phyloP scores from a whole-genome alignment of 2,888 invertebrate genomes.

The Cantharis nigra region DNA sequence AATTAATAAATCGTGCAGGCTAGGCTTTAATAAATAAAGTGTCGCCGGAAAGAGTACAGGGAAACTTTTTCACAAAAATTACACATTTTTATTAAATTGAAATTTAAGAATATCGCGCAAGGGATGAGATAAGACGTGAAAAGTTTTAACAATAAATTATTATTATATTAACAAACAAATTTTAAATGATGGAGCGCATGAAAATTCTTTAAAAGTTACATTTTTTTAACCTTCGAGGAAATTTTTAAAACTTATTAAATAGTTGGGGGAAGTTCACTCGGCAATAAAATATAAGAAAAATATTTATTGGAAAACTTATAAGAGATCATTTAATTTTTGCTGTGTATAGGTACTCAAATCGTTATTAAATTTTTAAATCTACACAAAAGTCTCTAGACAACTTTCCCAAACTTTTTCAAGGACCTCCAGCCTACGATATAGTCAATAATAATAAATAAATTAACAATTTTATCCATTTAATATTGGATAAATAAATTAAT shows the following conservation, averaged over 20 bases:
- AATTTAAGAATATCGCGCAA: background rate
- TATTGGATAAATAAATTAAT: too few species aligned
- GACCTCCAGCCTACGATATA: background rate
- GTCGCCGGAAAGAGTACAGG: background rate
- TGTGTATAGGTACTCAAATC: background rate
- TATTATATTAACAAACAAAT: background rate
- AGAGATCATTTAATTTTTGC: background rate
- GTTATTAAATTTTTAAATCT: background rate
- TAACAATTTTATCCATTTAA: too few species aligned
- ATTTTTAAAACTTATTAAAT: background rate
- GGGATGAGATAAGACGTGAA: too few species aligned
- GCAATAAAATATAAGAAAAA: background rate
- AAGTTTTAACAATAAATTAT: background rate
- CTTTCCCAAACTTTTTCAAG: too few species aligned
- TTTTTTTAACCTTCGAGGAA: background rate
- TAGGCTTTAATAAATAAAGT: background rate
- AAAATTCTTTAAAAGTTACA: background rate
- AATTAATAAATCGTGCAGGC: background rate
- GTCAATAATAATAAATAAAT: background rate
- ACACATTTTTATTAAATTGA: background rate
- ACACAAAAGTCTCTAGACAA: too few species aligned
- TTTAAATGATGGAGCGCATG: background rate
- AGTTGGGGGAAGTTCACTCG: background rate
- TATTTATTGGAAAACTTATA: background rate
- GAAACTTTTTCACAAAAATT: background rate